Conservation (phyloP, 2,888 invertebrate species). For the Parelbella ahira region DNA sequence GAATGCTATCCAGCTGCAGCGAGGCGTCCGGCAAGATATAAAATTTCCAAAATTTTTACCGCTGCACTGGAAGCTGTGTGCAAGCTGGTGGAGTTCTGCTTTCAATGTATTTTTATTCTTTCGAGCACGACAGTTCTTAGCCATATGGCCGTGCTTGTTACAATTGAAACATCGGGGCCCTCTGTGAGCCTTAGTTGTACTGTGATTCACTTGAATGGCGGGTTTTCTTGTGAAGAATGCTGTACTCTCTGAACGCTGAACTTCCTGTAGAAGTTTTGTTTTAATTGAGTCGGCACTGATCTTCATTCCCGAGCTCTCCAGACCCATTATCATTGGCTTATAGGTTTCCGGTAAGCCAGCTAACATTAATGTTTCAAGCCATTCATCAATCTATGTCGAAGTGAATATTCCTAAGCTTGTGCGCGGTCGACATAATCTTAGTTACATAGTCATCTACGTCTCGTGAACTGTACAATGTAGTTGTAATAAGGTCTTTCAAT, state of each 20-base stretch:
- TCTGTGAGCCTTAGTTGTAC: not conserved
- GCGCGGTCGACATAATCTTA: slow-evolving; percentile 29
- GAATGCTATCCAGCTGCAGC: no score
- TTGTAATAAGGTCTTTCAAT: slow-evolving; percentile 16
- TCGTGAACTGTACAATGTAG: not conserved
- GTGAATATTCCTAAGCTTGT: slow-evolving; percentile 28
- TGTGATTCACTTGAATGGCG: not conserved
- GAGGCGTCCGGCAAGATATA: no score
- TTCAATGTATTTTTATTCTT: slow-evolving; percentile 13
- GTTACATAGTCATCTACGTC: slow-evolving; percentile 26
- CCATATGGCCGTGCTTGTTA: slow-evolving; percentile 25
- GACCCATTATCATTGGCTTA: slow-evolving; percentile 32
- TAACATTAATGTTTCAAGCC: slow-evolving; percentile 29
- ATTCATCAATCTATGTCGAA: slow-evolving; percentile 30
- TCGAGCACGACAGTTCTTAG: slow-evolving; percentile 15
- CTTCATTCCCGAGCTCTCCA: slow-evolving; percentile 27
- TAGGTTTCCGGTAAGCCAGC: slow-evolving; percentile 29
- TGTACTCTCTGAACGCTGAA: slow-evolving; percentile 16
- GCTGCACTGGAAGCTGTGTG: no score
- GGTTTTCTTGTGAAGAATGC: slow-evolving; percentile 21
- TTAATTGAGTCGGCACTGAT: slow-evolving; percentile 27
- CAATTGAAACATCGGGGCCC: slow-evolving; percentile 25
- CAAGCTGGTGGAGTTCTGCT: no score
- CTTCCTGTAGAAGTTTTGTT: slow-evolving; percentile 28
- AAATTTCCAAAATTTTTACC: no score